Base-by-base conservation (phyloP, 2,113 vertebrate species). In the Silurus meridionalis region DNA sequence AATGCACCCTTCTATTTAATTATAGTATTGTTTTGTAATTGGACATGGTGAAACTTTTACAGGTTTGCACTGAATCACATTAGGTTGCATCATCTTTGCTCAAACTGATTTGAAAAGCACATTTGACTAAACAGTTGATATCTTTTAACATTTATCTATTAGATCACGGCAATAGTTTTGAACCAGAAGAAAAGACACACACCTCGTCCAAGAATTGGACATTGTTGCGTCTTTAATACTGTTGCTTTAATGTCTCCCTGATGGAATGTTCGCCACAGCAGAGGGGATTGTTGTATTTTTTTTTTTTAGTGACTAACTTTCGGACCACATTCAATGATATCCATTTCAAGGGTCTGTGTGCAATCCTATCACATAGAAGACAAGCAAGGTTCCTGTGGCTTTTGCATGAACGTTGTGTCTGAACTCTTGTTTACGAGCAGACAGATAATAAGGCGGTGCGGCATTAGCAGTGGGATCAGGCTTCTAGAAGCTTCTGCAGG, bases 141-240 rank as follows among this genome's bases (percentile, higher is more conserved):
- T 13, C 14, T 71, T 72, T 19, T 21, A 21, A 1, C 1, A 46
- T 50, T 52, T 10, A 48, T 11, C 37, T 37, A 5, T 74, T 8
- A 72, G 15, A 50, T 74, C 48, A 50, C 19, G 50, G 71, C 48
- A 52, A 9, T 52, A 11, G 50, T 74, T 50, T 52, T 74, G 9
- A 23, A 4, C 19, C 71, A 50, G 19, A 74, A 74, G 19, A 8
- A 23, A 14, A 69, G 13, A 17, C 5, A 21, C 69, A 48, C 71
- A 52, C 10, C 48, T n/a, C 37, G 37, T 37, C 37, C 37, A 60
- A 37, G 3, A 37, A 28, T 53, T 23, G 21, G 11, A 53, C 48
- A 75, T 37, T 80, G 14, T 46, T 52, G 64, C 88, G 80, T 86
- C 89, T 87, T 87, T 86, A 82, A 84, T 88, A 75, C 61, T 21